Conservation (phyloP, 1,140 invertebrate genomes). For the Tetranychus urticae region DNA sequence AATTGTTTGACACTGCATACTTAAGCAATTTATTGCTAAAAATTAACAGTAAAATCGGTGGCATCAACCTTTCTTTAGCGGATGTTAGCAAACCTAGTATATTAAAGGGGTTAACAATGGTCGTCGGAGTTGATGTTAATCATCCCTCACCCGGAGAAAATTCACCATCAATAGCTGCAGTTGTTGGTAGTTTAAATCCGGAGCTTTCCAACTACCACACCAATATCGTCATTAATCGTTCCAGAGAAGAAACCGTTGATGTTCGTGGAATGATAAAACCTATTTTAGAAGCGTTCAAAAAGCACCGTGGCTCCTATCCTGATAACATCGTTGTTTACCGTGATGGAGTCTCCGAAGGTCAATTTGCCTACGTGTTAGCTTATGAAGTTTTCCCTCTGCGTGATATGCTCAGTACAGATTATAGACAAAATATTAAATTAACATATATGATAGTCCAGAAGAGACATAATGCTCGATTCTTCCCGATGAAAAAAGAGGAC, state of each 20-base stretch:
- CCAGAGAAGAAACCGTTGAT: constrained; percentile 19
- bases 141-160: not conserved
- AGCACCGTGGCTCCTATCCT: constrained; percentile 10
- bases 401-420: not conserved
- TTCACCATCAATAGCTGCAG: not conserved
- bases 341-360: constrained; percentile 49
- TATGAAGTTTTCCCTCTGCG: not conserved
- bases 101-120: constrained; percentile 12
- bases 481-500: not conserved
- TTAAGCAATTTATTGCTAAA: constrained; percentile 50
- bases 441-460: constrained; percentile 9
- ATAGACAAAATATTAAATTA: not conserved
- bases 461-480: constrained; percentile 8
- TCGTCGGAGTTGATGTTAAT: not conserved
- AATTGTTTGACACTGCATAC: not conserved
- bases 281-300: constrained; percentile 28
- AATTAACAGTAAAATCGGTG: constrained; percentile 58
- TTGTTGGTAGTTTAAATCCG: not conserved
- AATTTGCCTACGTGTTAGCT: constrained; percentile 9
- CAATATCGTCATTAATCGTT: not conserved
- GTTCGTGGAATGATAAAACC: constrained; percentile 29
- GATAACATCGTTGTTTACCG: constrained; percentile 58
- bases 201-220: not conserved
- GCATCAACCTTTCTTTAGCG: constrained; percentile 34
- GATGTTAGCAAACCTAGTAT: constrained; percentile 10